Base-by-base conservation (phyloP, 1,140 invertebrate species). In the Hirudo medicinalis region DNA sequence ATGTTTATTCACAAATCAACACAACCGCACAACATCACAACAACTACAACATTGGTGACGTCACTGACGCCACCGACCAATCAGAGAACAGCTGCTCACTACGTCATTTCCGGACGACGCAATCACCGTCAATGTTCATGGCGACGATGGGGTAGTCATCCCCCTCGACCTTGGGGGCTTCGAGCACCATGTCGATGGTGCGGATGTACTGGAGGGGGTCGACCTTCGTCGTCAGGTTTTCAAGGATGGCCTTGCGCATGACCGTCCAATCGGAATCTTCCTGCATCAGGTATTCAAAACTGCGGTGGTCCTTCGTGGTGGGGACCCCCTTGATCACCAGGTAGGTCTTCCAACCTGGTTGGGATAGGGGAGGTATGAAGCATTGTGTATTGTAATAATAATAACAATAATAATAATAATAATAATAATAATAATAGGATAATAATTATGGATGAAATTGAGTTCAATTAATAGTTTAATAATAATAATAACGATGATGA, bases 121-220 rank as follows among this genome's bases (percentile, higher is more conserved):
- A 70, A 53, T 70, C 69, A 25, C 69, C 69, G 22, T 70, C 69
- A 15, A 70, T 25, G 29, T 70, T 70, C 22, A 70, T 70, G 69
- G 69, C 69, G n/a, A 19, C 20, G 49, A 70, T 54, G 32, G 32
- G 32, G 15, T 3, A 36, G 43, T 49, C 69, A 29, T 15, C 29
- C 2, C 25, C 49, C n/a, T 70, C 49, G 53, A 22, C 29, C 8
- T 32, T 63, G 57, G 57, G 57, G 57, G 22, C 13, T 1, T 63
- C 29, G 57, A 63, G 57, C 11, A 63, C 29, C 22, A 70, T 36
- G 49, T 70, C 69, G 9, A 70, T 25, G 69, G 32, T 54, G 5
- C 69, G 19, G 22, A 70, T 49, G 32, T 36, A 54, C 19, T 70
- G 69, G 0, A 70, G 69, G 11, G 69, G 69, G 49, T 49, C 43